These are phyloP conservation scores for Paelopatides confundens DNA, from an alignment of 53 echinoderm and acorn worm species.

Conservation along the genomic window DNA sequence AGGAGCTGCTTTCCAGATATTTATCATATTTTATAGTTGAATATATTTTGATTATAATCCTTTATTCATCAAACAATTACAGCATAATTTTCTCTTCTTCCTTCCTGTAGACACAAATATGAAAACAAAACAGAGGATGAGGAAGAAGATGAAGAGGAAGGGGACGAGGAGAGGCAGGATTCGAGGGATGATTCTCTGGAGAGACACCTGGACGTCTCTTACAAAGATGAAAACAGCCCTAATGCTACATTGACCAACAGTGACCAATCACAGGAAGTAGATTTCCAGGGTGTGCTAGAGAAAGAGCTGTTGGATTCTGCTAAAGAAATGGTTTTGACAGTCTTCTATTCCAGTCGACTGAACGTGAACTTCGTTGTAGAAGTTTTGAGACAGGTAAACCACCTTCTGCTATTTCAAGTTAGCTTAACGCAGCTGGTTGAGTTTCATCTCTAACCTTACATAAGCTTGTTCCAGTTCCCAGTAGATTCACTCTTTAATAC, in stretches of 20 bases:
- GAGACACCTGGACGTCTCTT: constrained; percentile 71
- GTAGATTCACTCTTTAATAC: too few species aligned
- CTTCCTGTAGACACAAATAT: constrained; percentile 7
- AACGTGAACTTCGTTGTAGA: constrained; percentile 97
- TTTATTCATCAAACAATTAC: too few species aligned
- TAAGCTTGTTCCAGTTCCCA: constrained; percentile 86
- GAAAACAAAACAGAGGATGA: neutral
- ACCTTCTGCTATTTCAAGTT: too few species aligned
- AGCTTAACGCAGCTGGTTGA: neutral
- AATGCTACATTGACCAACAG: constrained; percentile 70
- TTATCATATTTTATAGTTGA: too few species aligned
- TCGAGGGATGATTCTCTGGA: constrained; percentile 71
- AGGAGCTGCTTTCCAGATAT: too few species aligned
- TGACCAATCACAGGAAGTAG: constrained; percentile 43
- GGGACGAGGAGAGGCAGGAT: constrained; percentile 54
- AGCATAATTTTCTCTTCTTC: too few species aligned
- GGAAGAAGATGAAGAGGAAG: constrained; percentile 30
- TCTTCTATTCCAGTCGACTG: constrained; percentile 88
- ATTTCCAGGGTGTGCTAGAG: constrained; percentile 50
- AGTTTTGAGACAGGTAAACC: constrained; percentile 87
- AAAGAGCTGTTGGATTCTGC: constrained; percentile 68
- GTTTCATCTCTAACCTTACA: too few species aligned
- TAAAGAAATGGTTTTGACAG: constrained; percentile 82
- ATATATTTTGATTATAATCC: too few species aligned
- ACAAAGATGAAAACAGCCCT: constrained; percentile 76